Percentiles rank a stretch among this genome's conserved stretches.
These are phyloP conservation scores for Chroicocephalus ridibundus DNA, from an alignment of 2,113 vertebrate species.

Conservation along the genomic window DNA sequence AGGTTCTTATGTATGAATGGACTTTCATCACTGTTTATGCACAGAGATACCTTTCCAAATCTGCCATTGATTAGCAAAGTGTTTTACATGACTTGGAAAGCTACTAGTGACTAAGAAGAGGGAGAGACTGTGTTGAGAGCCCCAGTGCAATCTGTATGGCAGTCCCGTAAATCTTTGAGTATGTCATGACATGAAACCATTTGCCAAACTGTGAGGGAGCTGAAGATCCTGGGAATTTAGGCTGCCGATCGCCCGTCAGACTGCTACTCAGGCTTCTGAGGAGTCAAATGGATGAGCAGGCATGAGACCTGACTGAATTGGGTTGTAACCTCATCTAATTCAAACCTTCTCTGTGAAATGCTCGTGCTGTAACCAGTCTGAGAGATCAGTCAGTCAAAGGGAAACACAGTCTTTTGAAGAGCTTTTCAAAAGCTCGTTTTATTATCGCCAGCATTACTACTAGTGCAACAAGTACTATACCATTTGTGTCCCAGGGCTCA, in stretches of 20 bases:
- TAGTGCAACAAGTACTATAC: not conserved
- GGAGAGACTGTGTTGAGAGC: not conserved
- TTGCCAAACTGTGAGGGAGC: not conserved
- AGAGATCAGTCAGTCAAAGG: not conserved
- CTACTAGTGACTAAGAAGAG: not conserved
- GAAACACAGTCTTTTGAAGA: not conserved
- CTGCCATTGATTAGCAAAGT: not conserved
- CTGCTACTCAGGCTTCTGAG: not conserved
- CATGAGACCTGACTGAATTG: not conserved
- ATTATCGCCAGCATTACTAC: not conserved
- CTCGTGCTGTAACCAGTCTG: not conserved
- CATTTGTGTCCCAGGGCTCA: not conserved
- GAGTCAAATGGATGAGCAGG: not conserved
- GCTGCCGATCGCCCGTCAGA: not conserved
- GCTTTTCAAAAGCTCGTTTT: not conserved
- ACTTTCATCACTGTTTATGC: not conserved
- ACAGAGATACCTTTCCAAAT: not conserved
- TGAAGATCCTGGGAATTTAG: constrained; percentile 9
- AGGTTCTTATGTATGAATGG: not conserved
- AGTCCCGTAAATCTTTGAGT: not conserved
- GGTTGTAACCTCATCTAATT: constrained; percentile 10
- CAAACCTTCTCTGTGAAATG: not conserved
- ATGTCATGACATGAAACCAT: rapidly evolving
- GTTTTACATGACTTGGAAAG: not conserved
- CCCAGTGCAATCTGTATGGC: not conserved